Conservation (phyloP, 1,140 invertebrate genomes). For the Drosophila ficusphila region DNA sequence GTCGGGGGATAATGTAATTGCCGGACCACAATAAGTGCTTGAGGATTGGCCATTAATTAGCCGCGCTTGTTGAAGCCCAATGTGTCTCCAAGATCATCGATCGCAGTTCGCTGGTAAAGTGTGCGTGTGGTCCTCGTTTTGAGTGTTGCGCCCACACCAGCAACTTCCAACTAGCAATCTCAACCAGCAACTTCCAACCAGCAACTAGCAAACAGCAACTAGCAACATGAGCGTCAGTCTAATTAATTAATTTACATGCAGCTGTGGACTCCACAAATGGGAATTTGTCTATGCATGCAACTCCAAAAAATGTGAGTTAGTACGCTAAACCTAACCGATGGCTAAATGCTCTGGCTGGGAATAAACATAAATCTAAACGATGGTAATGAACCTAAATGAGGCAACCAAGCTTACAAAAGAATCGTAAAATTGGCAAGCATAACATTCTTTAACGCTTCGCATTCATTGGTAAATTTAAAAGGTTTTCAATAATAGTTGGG, state of each 20-base stretch:
- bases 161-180: not conserved
- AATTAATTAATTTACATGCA: constrained; percentile 78
- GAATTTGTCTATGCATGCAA: constrained; percentile 73
- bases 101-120: not conserved
- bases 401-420: too few relatives aligned
- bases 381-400: not conserved
- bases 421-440: too few relatives aligned
- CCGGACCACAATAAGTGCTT: constrained; percentile 15
- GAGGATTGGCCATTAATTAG: constrained; percentile 77
- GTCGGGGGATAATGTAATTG: constrained; percentile 22
- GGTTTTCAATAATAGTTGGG: not conserved
- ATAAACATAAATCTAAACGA: not conserved
- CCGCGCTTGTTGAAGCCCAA: constrained; percentile 51
- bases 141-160: constrained; percentile 50
- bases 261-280: constrained; percentile 25
- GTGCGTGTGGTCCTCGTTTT: constrained; percentile 57
- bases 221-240: constrained; percentile 45
- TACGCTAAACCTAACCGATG: constrained; percentile 1
- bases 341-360: constrained; percentile 14
- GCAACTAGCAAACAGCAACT: constrained; percentile 6
- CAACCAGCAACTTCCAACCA: constrained; percentile 7
- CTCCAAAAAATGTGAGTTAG: constrained; percentile 24
- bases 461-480: not conserved
- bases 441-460: too few relatives aligned
- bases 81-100: constrained; percentile 27